Base-by-base conservation (phyloP, 1,140 invertebrate genomes). In the Matsumurasca onukii region DNA sequence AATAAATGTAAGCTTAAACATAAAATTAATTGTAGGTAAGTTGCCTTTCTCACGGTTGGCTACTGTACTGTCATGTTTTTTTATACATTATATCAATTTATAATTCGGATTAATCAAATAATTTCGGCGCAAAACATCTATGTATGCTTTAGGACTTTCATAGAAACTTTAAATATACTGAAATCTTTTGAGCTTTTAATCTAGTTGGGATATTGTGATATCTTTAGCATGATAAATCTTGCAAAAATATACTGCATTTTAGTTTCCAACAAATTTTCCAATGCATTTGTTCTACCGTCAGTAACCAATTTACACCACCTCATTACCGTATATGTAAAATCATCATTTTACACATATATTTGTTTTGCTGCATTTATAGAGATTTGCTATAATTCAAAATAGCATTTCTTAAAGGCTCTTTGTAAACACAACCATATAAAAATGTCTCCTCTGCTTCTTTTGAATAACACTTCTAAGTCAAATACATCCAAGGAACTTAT, bases 21-120 rank as follows among this genome's bases (percentile, higher is more conserved):
- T n/a, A n/a, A n/a, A n/a, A n/a, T 39, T 25, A 48, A 3, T 24
- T 25, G 62, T 65, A 65, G 62, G 62, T 65, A 65, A 65, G 39
- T 45, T 65, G 62, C 62, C 62, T 65, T 65, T 65, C 25, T 45
- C 39, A 65, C 39, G 27, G 24, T 30, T 1, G n/a, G 31, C 22
- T 22, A 48, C 34, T 45, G 39, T 48, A 39, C 31, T 45, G 24
- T 65, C 39, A 31, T 45, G 62, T 31, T 39, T 31, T 48, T 39
- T n/a, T 65, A n/a, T 48, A 3, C 1, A 9, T 3, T n/a, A 20
- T 39, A 20, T 45, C 17, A 5, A 45, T 65, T 24, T 20, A 65
- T 48, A 45, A 65, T 48, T 65, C 27, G 62, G 27, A 45, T 45
- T 48, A 45, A 24, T n/a, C 17, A 22, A 27, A 22, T 65, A 17